These are phyloP conservation scores for Digitonthophagus gazella DNA, from an alignment of 2,888 invertebrate genomes.

Conservation along the genomic window DNA sequence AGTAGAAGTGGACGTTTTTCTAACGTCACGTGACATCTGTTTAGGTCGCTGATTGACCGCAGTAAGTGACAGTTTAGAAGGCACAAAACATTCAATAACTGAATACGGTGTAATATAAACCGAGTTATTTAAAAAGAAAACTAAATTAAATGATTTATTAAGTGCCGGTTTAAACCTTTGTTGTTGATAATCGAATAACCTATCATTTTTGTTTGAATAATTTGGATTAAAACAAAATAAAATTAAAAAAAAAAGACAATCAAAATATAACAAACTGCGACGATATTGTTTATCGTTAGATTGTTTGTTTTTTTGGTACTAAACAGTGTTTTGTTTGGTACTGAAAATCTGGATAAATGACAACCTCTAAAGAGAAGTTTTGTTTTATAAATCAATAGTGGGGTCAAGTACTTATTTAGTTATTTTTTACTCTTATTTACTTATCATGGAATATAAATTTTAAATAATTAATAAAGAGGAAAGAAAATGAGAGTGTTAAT, in stretches of 20 bases:
- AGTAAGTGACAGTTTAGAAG: background rate
- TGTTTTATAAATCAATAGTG: background rate
- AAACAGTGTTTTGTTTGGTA: background rate
- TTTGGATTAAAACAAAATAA: too few relatives aligned
- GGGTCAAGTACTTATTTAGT: background rate
- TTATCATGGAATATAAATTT: background rate
- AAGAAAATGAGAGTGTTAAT: background rate
- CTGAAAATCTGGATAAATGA: background rate
- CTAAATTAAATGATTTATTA: too few relatives aligned
- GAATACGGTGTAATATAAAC: background rate
- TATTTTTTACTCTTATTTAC: background rate
- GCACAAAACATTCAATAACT: background rate
- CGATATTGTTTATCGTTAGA: too few relatives aligned
- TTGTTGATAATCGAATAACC: too few relatives aligned
- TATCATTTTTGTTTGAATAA: too few relatives aligned
- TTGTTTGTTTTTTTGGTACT: too few relatives aligned
- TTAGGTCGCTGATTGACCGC: background rate
- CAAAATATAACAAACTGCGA: too few relatives aligned
- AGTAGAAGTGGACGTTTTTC: background rate
- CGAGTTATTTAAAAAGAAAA: background rate
- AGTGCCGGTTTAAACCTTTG: too few relatives aligned
- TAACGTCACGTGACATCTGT: background rate
- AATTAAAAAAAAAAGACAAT: too few relatives aligned
- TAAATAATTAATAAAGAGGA: background rate
- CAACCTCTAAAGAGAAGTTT: background rate